Evolutionary conservation across 2,888 invertebrate species (phyloP), one percentile per base, ranked within the genome.

Genomic region (Drosophila macrospina): DNA sequence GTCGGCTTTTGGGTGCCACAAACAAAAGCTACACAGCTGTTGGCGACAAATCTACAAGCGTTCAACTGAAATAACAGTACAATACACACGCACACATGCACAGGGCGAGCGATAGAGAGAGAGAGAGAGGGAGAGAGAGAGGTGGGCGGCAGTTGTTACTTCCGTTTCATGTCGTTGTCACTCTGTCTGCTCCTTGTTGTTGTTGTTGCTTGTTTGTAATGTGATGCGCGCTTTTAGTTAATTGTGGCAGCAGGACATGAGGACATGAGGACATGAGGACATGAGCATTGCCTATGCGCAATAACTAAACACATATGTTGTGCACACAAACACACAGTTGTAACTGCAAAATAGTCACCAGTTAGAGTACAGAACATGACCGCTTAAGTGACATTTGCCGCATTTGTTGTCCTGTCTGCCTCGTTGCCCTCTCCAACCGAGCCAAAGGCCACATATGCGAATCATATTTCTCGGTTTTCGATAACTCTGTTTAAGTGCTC

Each of bases 151-250:
- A 82, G 86, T 83, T 86, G 83, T 82, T 86, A 86, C 86, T 83
- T 86, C 83, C 83, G 83, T 62, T 78, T 78, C 78, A 78, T 82
- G 80, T 85, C 74, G 80, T 82, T 79, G 85, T 82, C 82, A 82
- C 67, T 75, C 44, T 51, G 60, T 47, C 55, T 37, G 55, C 42
- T 36, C 66, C 61, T 61, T 60, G 54, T 47, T 56, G 55, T 50
- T 75, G 60, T 36, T 41, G 45, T 63, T 80, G 70, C 79, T 80
- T 75, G 81, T 81, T 83, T 81, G 84, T 86, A 86, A 86, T 86
- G 81, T 86, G 86, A 85, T 86, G 85, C 86, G 86, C 86, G 85
- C 86, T 81, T 86, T 85, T 85, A 85, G 85, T 85, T 85, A 85
- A 85, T 85, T 85, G 85, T 85, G 87, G 84, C 85, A 84, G 81